Base-by-base conservation (phyloP, 2,888 invertebrate species). In the Eupeodes luniger region DNA sequence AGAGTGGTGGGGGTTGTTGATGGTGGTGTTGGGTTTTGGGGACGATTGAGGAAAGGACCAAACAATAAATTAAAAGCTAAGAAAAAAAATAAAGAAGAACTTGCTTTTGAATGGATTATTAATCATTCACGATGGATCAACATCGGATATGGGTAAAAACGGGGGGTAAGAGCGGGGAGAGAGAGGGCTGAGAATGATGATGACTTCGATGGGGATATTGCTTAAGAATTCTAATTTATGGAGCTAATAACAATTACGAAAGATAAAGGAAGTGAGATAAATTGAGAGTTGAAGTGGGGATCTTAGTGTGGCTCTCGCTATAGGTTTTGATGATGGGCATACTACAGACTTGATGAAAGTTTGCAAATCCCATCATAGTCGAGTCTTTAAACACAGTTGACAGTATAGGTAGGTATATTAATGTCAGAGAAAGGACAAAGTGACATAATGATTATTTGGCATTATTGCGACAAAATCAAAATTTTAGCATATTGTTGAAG, bases 121-220 rank as follows among this genome's bases (percentile, higher is more conserved):
- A 88, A 88, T 88, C 88, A 88, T 88, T 88, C 81, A 81, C 81
- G 81, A 85, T 78, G 81, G 88, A 88, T 88, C 85, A 88, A 75
- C 78, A 78, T 36, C 14, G 51, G 19, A 40, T 12, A 66, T 66
- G 66, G 66, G 44, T 9, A 27, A 49, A 44, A 4, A 44, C n/a
- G 34, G 12, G 49, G 47, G 1, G 34, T 74, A 59, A 9, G 40
- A 36, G 57, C 11, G 36, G 2, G 36, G 2, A 53, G 67, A 14
- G 34, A 9, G 19, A 12, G 27, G 27, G 11, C 19, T 59, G 51
- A 64, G 81, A 78, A 81, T 75, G 77, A 81, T 78, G 88, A 84
- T 81, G 88, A 85, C 84, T 77, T 81, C 85, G 81, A 81, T 81
- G 85, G 59, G 81, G 85, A 77, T 85, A 81, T 74, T 77, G 75